Evolutionary conservation across 2,888 invertebrate genomes (phyloP).

Genomic region (Ophion ventricosus): DNA sequence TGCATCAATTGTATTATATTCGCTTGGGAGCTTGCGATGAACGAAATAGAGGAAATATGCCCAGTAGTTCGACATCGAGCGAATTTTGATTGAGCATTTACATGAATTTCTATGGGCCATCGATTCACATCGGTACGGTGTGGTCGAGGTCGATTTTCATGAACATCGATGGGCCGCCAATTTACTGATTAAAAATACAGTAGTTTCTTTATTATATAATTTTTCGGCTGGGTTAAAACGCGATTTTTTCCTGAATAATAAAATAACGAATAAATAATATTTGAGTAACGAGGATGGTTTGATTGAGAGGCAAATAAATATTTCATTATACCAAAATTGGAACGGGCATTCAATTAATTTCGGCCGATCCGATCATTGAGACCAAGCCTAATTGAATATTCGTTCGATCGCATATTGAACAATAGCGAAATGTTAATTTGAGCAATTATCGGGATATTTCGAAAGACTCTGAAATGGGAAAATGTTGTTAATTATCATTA

Average conservation of each 20-base stretch:
- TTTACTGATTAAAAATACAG: neutral
- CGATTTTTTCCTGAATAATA: no score
- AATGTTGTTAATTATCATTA: neutral
- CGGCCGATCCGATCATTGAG: no score
- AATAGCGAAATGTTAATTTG: neutral
- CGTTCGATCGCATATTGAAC: neutral
- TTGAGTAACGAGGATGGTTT: no score
- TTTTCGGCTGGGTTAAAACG: no score
- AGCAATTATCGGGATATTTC: neutral
- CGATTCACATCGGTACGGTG: conserved; percentile 13
- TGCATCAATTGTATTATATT: conserved; percentile 37
- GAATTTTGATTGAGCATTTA: conserved; percentile 39
- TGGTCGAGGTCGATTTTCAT: neutral
- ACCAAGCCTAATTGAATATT: neutral
- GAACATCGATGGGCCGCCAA: neutral
- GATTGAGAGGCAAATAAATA: no score
- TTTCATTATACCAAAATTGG: no score
- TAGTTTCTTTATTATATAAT: neutral
- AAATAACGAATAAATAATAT: no score
- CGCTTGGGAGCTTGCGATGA: neutral
- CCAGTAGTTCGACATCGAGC: conserved; percentile 24
- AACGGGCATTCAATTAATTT: no score
- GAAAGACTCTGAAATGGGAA: no score
- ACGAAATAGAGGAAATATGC: neutral
- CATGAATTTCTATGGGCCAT: conserved; percentile 21